phyloP scores from a whole-genome alignment of 2,888 invertebrate genomes.

The Stramonita haemastoma region DNA sequence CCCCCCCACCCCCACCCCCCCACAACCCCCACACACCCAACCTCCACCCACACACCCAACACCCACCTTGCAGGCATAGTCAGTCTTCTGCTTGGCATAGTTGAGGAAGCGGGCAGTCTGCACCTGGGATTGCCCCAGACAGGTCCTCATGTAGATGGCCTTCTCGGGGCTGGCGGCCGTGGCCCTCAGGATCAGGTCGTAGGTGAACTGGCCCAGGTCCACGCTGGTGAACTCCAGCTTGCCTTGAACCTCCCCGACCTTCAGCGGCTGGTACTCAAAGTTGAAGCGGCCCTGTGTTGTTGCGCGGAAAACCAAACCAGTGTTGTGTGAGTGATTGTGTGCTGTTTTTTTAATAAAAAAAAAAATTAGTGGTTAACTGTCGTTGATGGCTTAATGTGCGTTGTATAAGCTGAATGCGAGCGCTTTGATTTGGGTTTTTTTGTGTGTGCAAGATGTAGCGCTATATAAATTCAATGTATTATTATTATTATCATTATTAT shows the following conservation, averaged over 20 bases:
- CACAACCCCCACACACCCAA: too few species aligned
- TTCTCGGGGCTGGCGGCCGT: conserved; percentile 75
- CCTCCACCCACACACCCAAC: background rate
- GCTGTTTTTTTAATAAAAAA: background rate
- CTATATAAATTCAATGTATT: too few species aligned
- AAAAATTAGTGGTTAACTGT: too few species aligned
- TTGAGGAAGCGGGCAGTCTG: conserved; percentile 76
- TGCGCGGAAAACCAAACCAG: too few species aligned
- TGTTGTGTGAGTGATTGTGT: background rate
- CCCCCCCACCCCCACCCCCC: too few species aligned
- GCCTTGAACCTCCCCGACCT: conserved; percentile 72
- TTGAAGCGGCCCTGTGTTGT: conserved; percentile 74
- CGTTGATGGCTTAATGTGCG: too few species aligned
- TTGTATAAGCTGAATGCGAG: too few species aligned
- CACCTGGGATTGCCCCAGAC: conserved; percentile 72
- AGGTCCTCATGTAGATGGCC: conserved; percentile 74
- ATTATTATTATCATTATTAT: too few species aligned
- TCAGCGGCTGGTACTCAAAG: conserved; percentile 77
- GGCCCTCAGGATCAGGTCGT: conserved; percentile 76
- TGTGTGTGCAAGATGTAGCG: too few species aligned
- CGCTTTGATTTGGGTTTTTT: too few species aligned
- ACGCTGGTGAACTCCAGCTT: conserved; percentile 74
- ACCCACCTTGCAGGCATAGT: conserved; percentile 76
- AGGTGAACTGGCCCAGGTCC: conserved; percentile 76
- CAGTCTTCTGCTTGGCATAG: conserved; percentile 77